Base-by-base conservation (phyloP, 2,797 vertebrate species). In the Gouania willdenowi region DNA sequence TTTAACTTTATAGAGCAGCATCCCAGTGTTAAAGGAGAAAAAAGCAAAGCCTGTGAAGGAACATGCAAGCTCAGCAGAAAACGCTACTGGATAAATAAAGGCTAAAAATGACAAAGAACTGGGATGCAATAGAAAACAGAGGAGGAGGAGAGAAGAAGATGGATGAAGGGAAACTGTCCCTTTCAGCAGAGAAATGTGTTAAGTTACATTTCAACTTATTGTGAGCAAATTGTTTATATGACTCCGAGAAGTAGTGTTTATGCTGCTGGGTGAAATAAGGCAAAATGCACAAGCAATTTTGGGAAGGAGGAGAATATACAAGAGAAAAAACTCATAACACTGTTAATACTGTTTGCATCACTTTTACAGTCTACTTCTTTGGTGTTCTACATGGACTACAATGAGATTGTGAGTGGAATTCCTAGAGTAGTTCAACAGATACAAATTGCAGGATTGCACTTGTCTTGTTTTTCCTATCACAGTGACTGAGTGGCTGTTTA, bases 21-120 rank as follows among this genome's bases (percentile, higher is more conserved):
- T 35, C 36, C 36, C 20, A 27, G 16, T 15, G 31, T 31, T 36
- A 57, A 59, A 51, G 48, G 1, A 7, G 43, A 60, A 58, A 63
- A 60, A 65, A 64, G 49, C 53, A 52, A 38, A 26, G 43, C 53
- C n/a, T 43, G 54, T 43, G 41, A 47, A 2, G 27, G 36, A 53
- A 55, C 20, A 3, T 60, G 75, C 68, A 25, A 16, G 34, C 52
- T 71, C 73, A 79, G 75, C 73, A 77, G 39, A 74, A 71, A 26
- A 27, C 27, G 46, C 24, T 33, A 13, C 41, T 28, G 50, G 58
- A 60, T 50, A 51, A 65, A 75, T 57, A 71, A 68, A 74, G 59
- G 64, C 69, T 51, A 49, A 32, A 56, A 71, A 48, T 38, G 31
- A 47, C 31, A 19, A 33, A 57, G 48, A 49, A 39, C 6, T n/a